Conservation (phyloP, 2,888 invertebrate species). For the Athripsodes cinereus region DNA sequence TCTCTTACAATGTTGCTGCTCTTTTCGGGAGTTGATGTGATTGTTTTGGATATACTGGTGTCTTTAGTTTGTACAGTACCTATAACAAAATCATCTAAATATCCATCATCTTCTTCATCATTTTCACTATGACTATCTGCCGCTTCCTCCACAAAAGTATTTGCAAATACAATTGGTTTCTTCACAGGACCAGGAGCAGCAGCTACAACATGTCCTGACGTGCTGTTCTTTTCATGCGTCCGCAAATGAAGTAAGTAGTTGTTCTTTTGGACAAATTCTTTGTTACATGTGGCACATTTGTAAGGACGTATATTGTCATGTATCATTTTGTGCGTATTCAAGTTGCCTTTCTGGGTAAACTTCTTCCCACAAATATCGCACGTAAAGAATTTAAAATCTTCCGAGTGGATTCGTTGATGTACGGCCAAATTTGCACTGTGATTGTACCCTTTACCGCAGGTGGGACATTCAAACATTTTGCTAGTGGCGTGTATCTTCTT, state of each 20-base stretch:
- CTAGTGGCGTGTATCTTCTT: background rate
- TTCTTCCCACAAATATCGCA: background rate
- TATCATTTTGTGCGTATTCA: conserved; percentile 6
- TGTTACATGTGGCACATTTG: conserved; percentile 2
- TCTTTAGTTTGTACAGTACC: background rate
- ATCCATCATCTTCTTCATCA: background rate
- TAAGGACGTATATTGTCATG: conserved; percentile 2
- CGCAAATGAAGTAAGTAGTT: background rate
- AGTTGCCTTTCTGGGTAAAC: conserved; percentile 2
- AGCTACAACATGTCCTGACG: background rate
- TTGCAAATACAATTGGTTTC: background rate
- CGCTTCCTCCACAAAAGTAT: background rate
- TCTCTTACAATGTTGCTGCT: background rate
- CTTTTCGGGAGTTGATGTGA: background rate
- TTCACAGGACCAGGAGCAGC: background rate
- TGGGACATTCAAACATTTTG: background rate
- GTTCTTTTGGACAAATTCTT: background rate
- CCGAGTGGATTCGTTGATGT: background rate
- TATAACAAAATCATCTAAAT: background rate
- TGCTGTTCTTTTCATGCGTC: background rate
- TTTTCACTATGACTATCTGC: background rate
- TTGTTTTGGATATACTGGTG: background rate
- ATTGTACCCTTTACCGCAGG: background rate
- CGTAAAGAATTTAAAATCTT: background rate
- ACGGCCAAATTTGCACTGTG: background rate